These are phyloP conservation scores for Eulemur albifrons DNA, from an alignment of 2,797 vertebrate genomes.

Conservation along the genomic window DNA sequence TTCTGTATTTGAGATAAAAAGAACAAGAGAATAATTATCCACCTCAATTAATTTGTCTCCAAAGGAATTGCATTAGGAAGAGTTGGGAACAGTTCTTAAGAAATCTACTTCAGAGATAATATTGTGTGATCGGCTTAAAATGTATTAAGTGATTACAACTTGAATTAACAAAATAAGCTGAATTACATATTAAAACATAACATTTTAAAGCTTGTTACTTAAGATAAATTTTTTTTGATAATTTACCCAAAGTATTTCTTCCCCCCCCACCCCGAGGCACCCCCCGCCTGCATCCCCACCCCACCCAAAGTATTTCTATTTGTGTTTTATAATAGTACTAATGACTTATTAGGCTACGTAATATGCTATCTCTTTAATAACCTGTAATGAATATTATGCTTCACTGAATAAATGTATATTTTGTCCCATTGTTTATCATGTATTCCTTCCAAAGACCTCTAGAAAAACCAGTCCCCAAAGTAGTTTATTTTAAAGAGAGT, in stretches of 20 bases:
- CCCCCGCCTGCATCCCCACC: no score
- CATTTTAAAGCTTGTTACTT: slow-evolving; percentile 42
- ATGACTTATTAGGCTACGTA: background rate
- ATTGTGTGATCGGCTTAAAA: slow-evolving; percentile 25
- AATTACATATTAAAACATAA: background rate
- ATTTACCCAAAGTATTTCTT: background rate
- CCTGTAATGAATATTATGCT: background rate
- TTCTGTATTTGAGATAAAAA: slow-evolving; percentile 1
- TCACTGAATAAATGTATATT: background rate
- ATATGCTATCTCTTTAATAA: background rate
- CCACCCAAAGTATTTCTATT: background rate
- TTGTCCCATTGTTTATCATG: background rate
- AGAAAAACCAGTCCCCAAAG: background rate
- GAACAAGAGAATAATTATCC: background rate
- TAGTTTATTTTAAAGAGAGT: background rate
- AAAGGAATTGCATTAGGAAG: background rate
- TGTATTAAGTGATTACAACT: background rate
- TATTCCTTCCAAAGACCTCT: background rate
- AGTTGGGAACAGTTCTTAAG: background rate
- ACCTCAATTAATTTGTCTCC: background rate
- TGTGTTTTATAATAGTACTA: background rate
- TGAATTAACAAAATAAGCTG: slow-evolving; percentile 43
- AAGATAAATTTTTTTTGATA: slow-evolving; percentile 17
- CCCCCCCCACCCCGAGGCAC: no score
- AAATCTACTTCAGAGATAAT: slow-evolving; percentile 3